Evolutionary conservation across 2,888 invertebrate species (phyloP).

Genomic region (Odontomyia ornata): DNA sequence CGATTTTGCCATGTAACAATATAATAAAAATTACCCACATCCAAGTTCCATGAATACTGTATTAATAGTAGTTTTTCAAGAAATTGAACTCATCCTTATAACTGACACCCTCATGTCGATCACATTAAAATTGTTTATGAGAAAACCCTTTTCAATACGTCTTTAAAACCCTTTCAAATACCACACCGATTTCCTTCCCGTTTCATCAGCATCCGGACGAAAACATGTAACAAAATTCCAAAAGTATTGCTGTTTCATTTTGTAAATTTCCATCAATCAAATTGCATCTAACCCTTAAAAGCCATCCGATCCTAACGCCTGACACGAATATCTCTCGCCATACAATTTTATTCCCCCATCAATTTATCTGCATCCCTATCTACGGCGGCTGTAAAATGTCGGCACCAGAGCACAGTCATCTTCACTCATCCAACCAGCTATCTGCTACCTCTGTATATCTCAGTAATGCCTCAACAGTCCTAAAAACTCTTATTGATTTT

Average conservation of each 20-base stretch:
- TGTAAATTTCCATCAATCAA: conserved; percentile 1
- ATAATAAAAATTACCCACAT: too few species aligned
- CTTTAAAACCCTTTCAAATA: too few species aligned
- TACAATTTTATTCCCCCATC: not conserved
- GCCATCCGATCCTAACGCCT: not conserved
- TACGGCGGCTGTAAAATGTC: not conserved
- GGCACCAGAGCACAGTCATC: not conserved
- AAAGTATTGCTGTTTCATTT: not conserved
- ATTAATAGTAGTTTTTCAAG: too few species aligned
- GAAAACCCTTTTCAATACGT: too few species aligned
- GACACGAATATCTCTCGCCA: not conserved
- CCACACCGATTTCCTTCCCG: too few species aligned
- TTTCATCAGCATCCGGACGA: too few species aligned
- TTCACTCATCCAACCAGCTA: not conserved
- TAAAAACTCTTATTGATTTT: conserved; percentile 20
- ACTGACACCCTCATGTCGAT: too few species aligned
- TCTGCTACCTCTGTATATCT: not conserved
- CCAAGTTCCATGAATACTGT: too few species aligned
- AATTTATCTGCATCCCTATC: not conserved
- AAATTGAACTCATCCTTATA: too few species aligned
- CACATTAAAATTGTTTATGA: too few species aligned
- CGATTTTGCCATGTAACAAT: too few species aligned
- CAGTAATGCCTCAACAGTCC: not conserved
- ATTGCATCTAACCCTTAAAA: not conserved
- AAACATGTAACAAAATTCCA: not conserved